These are phyloP conservation scores for Mactromeris polynyma DNA, from an alignment of 2,888 invertebrate species.

Conservation along the genomic window DNA sequence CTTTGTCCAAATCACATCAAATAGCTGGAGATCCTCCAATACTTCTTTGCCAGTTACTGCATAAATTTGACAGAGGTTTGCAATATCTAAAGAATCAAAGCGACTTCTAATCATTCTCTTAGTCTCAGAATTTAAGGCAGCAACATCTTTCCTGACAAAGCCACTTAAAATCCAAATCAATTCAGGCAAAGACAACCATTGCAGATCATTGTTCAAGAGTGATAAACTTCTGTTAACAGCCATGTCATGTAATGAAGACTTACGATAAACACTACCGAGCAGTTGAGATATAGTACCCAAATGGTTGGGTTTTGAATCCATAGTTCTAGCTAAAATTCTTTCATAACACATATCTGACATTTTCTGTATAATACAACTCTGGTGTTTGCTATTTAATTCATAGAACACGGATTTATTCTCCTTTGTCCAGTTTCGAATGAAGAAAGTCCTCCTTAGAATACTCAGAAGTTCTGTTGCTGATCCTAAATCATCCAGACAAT, in stretches of 20 bases:
- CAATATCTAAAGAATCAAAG: background rate
- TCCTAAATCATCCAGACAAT: constrained; percentile 12
- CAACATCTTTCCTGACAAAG: background rate
- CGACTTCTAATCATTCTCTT: background rate
- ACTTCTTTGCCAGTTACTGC: too few species aligned
- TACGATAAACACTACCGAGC: background rate
- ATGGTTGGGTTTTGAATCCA: background rate
- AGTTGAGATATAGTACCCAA: background rate
- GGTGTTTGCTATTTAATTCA: background rate
- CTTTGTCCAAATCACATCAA: background rate
- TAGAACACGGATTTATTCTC: background rate
- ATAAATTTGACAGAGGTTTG: background rate
- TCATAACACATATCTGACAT: constrained; percentile 7
- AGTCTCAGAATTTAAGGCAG: background rate
- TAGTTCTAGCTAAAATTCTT: background rate
- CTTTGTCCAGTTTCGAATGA: background rate
- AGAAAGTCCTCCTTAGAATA: background rate
- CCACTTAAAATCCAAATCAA: background rate
- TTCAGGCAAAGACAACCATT: constrained; percentile 9
- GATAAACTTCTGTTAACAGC: background rate
- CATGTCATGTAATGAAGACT: background rate
- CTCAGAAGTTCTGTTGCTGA: background rate
- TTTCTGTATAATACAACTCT: background rate
- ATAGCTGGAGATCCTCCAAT: background rate
- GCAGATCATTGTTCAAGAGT: background rate